Conservation (phyloP, 2,797 vertebrate genomes). For the Acrossocheilus fasciatus region DNA sequence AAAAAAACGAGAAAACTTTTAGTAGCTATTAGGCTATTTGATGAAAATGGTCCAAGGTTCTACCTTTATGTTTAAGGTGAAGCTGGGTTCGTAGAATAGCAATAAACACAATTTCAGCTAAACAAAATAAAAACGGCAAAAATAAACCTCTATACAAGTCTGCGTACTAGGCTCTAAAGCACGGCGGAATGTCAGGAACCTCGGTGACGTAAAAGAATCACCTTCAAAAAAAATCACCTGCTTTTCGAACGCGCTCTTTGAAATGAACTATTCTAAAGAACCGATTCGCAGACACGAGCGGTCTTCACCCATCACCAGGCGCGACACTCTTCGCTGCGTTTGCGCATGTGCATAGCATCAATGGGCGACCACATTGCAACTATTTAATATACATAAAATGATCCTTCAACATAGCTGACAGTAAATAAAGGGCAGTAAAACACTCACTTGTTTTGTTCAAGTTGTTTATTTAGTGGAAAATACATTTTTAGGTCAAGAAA, state of each 20-base stretch:
- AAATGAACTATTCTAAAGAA: neutral
- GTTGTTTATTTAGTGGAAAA: slow-evolving; percentile 40
- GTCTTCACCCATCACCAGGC: neutral
- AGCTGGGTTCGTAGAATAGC: neutral
- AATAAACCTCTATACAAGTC: neutral
- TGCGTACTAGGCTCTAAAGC: neutral
- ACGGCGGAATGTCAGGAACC: neutral
- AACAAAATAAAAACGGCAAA: neutral
- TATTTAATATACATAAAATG: neutral
- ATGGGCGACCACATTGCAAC: neutral
- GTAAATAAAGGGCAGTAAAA: neutral
- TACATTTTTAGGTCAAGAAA: slow-evolving; percentile 27
- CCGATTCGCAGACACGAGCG: neutral
- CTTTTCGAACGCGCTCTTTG: neutral
- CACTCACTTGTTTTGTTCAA: neutral
- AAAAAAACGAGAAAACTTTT: neutral
- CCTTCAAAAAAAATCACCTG: neutral
- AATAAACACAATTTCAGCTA: neutral
- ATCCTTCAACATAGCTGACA: neutral
- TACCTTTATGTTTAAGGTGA: neutral
- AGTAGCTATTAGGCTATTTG: neutral
- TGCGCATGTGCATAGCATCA: slow-evolving; percentile 12
- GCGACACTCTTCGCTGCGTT: neutral
- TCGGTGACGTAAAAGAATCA: neutral
- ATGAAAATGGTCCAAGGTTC: neutral